Evolutionary conservation across 2,888 invertebrate species (phyloP).

Genomic region (Athripsodes cinereus): DNA sequence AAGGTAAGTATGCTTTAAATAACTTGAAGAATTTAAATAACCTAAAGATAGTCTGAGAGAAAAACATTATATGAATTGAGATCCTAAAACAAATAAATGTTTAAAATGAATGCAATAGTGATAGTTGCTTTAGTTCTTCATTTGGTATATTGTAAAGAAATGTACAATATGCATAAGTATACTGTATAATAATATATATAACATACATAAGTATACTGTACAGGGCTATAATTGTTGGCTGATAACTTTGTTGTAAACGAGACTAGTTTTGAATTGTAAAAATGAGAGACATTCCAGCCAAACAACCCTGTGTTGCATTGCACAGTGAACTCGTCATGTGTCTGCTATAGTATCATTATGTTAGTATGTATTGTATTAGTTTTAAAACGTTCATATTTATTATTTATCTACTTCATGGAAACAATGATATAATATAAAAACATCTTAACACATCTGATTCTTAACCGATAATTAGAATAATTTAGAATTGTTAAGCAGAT

Average conservation of each 20-base stretch:
- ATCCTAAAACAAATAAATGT: no score
- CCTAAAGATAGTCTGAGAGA: no score
- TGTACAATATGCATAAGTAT: not conserved
- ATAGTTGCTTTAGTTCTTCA: not conserved
- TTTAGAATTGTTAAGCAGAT: constrained; percentile 16
- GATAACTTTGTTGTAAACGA: no score
- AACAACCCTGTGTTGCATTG: constrained; percentile 3
- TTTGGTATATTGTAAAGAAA: not conserved
- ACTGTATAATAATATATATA: not conserved
- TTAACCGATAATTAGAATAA: constrained; percentile 15
- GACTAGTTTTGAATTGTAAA: no score
- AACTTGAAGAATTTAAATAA: no score
- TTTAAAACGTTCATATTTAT: not conserved
- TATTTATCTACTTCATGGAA: constrained; percentile 4
- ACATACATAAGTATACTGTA: not conserved
- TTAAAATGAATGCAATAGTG: not conserved
- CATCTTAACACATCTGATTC: constrained; percentile 5
- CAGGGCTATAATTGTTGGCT: not conserved
- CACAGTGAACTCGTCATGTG: not conserved
- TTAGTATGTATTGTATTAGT: not conserved
- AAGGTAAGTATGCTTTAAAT: no score
- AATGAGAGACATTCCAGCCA: no score
- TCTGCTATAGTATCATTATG: not conserved
- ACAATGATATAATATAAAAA: constrained; percentile 8
- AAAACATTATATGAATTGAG: no score